These are phyloP conservation scores for Philereme vetulata DNA, from an alignment of 2,888 invertebrate species.

Conservation along the genomic window DNA sequence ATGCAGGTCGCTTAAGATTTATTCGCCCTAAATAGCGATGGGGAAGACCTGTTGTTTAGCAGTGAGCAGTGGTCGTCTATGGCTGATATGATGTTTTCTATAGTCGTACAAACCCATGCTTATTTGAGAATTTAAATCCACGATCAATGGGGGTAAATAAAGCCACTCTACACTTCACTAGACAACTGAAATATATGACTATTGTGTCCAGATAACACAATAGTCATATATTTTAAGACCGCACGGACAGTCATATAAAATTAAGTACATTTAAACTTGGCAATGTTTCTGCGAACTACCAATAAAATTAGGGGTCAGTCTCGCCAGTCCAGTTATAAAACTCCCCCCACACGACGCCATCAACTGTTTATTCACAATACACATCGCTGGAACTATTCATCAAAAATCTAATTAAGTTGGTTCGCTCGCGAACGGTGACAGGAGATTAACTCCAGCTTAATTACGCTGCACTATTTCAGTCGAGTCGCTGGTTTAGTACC, in stretches of 20 bases:
- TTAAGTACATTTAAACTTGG: slow-evolving; percentile 27
- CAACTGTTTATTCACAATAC: slow-evolving; percentile 36
- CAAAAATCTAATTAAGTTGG: slow-evolving; percentile 71
- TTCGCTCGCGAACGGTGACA: slow-evolving; percentile 63
- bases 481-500: slow-evolving; percentile 52
- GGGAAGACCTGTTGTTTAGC: too few species aligned
- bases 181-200: too few species aligned
- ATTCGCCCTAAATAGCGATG: too few species aligned
- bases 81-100: too few species aligned
- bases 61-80: too few species aligned
- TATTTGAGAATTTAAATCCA: too few species aligned
- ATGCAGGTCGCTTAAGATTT: too few species aligned
- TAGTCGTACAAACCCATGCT: too few species aligned
- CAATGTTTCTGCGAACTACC: slow-evolving; percentile 26
- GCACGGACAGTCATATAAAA: slow-evolving; percentile 29
- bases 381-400: slow-evolving; percentile 56
- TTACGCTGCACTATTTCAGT: slow-evolving; percentile 58
- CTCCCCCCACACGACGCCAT: slow-evolving; percentile 25
- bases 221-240: slow-evolving; percentile 20
- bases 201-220: neutral
- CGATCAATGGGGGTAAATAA: too few species aligned
- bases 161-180: too few species aligned
- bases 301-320: slow-evolving; percentile 27
- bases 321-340: slow-evolving; percentile 26
- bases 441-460: slow-evolving; percentile 76